Percentiles rank a stretch among this genome's conserved stretches.
Evolutionary conservation across 2,113 vertebrate genomes (phyloP).

Genomic region (Hassar affinis): DNA sequence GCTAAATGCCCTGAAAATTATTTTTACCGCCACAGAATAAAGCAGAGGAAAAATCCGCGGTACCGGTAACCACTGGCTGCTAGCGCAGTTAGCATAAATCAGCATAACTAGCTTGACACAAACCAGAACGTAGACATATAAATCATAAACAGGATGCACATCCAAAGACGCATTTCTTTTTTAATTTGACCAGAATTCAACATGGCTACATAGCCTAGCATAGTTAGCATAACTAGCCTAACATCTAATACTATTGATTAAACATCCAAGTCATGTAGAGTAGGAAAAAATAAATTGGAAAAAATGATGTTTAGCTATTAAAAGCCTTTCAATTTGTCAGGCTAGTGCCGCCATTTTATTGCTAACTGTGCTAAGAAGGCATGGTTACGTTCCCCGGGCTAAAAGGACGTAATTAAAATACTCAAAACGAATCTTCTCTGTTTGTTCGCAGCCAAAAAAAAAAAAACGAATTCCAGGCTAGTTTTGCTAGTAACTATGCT

Average conservation of each 20-base stretch:
- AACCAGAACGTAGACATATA: neutral
- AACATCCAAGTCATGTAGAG: too few relatives aligned
- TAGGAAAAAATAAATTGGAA: too few relatives aligned
- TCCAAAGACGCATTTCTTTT: neutral
- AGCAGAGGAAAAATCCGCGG: too few relatives aligned
- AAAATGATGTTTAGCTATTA: neutral
- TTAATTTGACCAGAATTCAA: neutral
- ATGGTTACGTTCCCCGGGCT: neutral
- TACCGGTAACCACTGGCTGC: neutral
- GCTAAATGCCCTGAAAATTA: neutral
- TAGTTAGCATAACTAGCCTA: neutral
- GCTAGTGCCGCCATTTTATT: neutral
- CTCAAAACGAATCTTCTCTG: neutral
- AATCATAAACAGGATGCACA: neutral
- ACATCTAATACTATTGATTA: neutral
- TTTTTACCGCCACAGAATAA: neutral
- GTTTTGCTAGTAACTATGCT: neutral
- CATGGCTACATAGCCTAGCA: neutral
- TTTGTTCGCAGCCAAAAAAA: neutral
- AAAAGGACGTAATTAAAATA: neutral
- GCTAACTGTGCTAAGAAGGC: neutral
- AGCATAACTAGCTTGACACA: neutral
- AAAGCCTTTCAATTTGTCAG: neutral
- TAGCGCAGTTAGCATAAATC: neutral
- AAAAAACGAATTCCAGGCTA: neutral